phyloP scores from a whole-genome alignment of 2,888 invertebrate genomes.

The Chrysolina haemoptera region DNA sequence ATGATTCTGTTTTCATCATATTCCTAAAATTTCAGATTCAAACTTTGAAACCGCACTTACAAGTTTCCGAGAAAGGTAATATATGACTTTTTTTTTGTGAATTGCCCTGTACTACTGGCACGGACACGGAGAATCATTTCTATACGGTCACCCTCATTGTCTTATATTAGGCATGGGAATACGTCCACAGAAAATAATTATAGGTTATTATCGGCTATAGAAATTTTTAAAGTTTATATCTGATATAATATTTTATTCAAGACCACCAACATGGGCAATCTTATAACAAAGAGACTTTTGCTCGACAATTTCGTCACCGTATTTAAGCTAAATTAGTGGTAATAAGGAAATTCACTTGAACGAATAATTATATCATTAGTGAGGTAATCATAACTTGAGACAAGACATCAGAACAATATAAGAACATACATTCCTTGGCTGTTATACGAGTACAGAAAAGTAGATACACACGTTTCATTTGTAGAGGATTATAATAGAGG shows the following conservation, averaged over 20 bases:
- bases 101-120: constrained; percentile 7
- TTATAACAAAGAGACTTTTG: constrained; percentile 48
- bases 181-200: constrained; percentile 64
- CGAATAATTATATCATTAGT: constrained; percentile 47
- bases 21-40: no score
- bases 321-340: constrained; percentile 50
- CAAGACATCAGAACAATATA: not conserved
- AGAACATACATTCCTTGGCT: not conserved
- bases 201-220: constrained; percentile 63
- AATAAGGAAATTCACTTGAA: constrained; percentile 54
- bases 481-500: no score
- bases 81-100: not conserved
- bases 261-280: constrained; percentile 63
- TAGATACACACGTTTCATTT: no score
- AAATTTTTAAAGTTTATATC: constrained; percentile 63
- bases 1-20: no score
- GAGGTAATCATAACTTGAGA: constrained; percentile 21
- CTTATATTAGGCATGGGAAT: constrained; percentile 67
- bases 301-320: constrained; percentile 47
- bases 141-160: constrained; percentile 63
- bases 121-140: constrained; percentile 28
- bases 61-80: not conserved
- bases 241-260: constrained; percentile 66
- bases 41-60: no score
- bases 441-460: not conserved